Base-by-base conservation (phyloP, 1,140 invertebrate species). In the Diploscapter pachys region DNA sequence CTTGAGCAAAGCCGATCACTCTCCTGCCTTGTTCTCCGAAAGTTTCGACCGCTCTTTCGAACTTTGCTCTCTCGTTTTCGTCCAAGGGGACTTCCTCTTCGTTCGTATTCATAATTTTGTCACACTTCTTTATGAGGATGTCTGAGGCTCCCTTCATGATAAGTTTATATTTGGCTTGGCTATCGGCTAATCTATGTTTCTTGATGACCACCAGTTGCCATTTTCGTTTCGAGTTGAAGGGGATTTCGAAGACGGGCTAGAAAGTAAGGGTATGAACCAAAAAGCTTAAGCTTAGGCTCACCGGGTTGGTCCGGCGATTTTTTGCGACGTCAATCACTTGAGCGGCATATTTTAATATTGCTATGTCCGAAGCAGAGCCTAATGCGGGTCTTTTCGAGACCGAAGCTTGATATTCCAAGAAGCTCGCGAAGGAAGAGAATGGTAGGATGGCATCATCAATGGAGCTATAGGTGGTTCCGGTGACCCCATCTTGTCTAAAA, bases 231-330 rank as follows among this genome's bases (percentile, higher is more conserved):
- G 82, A 84, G 56, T 84, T 84, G 65, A 84, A 84, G 4, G 82
- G 82, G 68, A 84, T 84, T 69, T 84, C 82, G 64, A 84, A 85
- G 9, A 84, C 75, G 51, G 83, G 72, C 76, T 83, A 62, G 71
- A 81, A 68, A 3, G 51, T 2, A 11, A 11, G 2, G 8, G n/a
- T 77, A 51, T 53, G 11, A 76, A 77, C 2, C 8, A 73, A 76
- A 6, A 49, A 53, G 55, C 48, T 52, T 9, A 11, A 55, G 57
- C 9, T n/a, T 2, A 61, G 72, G 31, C 31, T 31, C 76, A 76
- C 75, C 59, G 75, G 56, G 65, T 73, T 73, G 52, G 59, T 73
- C n/a, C 75, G 71, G 8, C 78, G 4, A 49, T 75, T 59, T n/a
- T 66, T 68, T 50, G 71, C 73, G 48, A 77, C 74, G 50, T 76